These are phyloP conservation scores for Pangasius mekongensis DNA, from an alignment of 2,797 vertebrate species.

Conservation along the genomic window DNA sequence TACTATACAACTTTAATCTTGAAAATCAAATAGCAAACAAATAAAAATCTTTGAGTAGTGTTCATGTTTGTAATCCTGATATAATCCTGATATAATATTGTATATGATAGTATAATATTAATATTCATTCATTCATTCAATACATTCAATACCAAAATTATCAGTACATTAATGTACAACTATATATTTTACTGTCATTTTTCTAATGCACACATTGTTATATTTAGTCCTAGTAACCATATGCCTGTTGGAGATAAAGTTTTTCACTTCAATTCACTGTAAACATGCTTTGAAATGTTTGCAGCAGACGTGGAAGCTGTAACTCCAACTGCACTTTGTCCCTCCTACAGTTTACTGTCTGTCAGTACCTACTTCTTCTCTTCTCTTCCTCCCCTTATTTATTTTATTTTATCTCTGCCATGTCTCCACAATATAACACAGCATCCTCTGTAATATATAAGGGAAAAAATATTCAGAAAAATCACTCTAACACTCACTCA, in stretches of 20 bases:
- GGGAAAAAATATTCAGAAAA: conserved; percentile 21
- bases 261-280: not conserved
- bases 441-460: conserved; percentile 2
- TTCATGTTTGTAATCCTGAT: not conserved
- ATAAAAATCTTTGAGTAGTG: not conserved
- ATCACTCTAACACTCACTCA: conserved; percentile 34
- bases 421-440: not conserved
- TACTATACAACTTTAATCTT: too few species aligned
- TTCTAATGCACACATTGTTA: not conserved
- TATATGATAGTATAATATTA: too few species aligned
- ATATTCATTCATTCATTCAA: too few species aligned
- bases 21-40: not conserved
- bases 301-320: not conserved
- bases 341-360: not conserved
- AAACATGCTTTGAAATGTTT: not conserved
- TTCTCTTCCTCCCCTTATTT: not conserved
- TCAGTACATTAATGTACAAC: not conserved
- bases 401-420: conserved; percentile 2
- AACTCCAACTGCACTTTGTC: not conserved
- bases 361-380: not conserved
- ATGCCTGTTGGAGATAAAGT: not conserved
- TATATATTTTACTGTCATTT: not conserved
- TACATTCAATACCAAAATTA: not conserved
- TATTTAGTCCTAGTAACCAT: not conserved
- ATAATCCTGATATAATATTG: not conserved